Evolutionary conservation across 1,140 invertebrate species (phyloP).

Genomic region (Solenopsis fugax): DNA sequence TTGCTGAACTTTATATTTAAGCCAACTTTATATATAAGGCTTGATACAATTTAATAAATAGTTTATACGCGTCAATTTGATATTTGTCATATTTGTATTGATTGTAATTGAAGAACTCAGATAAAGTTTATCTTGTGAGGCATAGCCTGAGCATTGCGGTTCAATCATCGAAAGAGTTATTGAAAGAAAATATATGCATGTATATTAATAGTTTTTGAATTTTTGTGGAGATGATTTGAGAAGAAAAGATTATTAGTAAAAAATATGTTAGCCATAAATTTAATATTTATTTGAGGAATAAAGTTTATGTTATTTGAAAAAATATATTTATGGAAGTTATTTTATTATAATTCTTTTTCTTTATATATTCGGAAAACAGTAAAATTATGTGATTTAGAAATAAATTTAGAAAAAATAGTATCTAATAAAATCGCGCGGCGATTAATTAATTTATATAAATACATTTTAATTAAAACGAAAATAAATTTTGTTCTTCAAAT

Average conservation of each 20-base stretch:
- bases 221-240: background rate
- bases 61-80: background rate
- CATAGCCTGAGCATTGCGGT: background rate
- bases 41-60: constrained; percentile 2
- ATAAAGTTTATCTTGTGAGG: background rate
- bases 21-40: background rate
- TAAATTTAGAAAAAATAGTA: background rate
- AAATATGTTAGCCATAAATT: background rate
- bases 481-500: background rate
- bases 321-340: background rate
- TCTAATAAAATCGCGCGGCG: background rate
- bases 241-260: background rate
- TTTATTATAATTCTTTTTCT: background rate
- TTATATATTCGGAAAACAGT: background rate
- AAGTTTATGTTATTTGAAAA: background rate
- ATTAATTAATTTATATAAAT: constrained; percentile 9
- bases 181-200: background rate
- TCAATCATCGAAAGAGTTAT: background rate
- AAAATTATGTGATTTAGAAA: constrained; percentile 1
- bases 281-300: background rate
- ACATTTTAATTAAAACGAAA: background rate
- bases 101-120: background rate
- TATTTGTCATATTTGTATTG: background rate
- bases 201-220: background rate
- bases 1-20: too few relatives aligned